Base-by-base conservation (phyloP, 2,888 invertebrate genomes). In the Mechanitis mazaeus region DNA sequence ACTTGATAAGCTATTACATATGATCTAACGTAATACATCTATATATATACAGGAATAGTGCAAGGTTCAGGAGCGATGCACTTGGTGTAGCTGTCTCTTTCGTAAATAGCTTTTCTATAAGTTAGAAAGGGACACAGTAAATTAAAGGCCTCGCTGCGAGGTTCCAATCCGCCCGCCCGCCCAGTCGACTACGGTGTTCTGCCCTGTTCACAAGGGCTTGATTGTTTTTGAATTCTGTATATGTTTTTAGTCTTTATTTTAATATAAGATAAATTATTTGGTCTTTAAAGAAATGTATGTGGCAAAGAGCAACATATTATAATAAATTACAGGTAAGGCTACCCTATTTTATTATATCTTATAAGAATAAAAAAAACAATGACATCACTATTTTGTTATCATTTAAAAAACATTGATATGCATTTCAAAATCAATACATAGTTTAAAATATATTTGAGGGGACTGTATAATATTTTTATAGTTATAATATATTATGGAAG, bases 101-200 rank as follows among this genome's bases (percentile, higher is more conserved):
- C 68, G 47, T 68, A 65, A 61, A 64, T 65, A 70, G 61, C 65
- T 61, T 56, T 64, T 65, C 66, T 54, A 65, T 67, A 69, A 61
- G 84, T 74, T 74, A 45, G 81, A 87, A 77, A 65, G 81, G 77
- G 80, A 87, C 69, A 70, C 82, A 75, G 72, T 76, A 74, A 78
- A 65, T 61, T 69, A 71, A 74, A 86, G 84, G 85, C 80, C 84
- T 80, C 74, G 69, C 75, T 78, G 82, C 83, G 74, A 77, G 78
- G 76, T 76, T 74, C 64, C 68, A 69, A 75, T 75, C 71, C 80
- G 78, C 84, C 87, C 87, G 87, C 89, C 89, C 88, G 87, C 88
- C 89, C 88, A 89, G 88, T 89, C 75, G 77, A 77, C 72, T 73
- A 69, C 72, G 75, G 83, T 68, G 69, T 72, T 76, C 79, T 78